A percentile compares a stretch with the other conserved stretches of the same genome.
Conservation (phyloP, 2,888 invertebrate genomes). For the Cephus pulcher region DNA sequence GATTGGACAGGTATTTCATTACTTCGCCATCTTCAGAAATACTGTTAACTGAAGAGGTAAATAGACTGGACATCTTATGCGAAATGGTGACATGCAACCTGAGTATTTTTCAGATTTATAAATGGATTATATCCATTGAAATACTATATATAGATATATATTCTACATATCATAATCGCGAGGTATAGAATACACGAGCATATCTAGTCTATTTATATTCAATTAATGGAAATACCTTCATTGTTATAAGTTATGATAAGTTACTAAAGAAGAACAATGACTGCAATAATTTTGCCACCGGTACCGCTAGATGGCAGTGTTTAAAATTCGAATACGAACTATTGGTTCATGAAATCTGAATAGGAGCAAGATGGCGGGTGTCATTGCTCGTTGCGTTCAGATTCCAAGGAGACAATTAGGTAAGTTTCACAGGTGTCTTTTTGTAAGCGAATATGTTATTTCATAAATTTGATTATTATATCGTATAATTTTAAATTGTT, state of each 20-base stretch:
- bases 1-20: neutral
- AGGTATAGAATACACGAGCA: too few species aligned
- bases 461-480: neutral
- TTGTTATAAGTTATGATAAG: too few species aligned
- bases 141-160: too few species aligned
- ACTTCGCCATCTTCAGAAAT: constrained; percentile 29
- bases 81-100: too few species aligned
- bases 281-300: neutral
- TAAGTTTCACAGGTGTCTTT: constrained; percentile 62
- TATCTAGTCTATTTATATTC: too few species aligned
- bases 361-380: constrained; percentile 77
- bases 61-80: too few species aligned
- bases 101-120: too few species aligned
- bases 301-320: neutral
- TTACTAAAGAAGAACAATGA: too few species aligned
- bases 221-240: too few species aligned
- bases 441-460: neutral
- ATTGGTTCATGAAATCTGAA: neutral
- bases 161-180: too few species aligned
- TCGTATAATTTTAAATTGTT: neutral
- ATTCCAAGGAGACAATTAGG: constrained; percentile 73
- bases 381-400: constrained; percentile 76
- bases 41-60: neutral
- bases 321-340: neutral
- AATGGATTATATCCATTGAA: too few species aligned